phyloP scores from a whole-genome alignment of 2,888 invertebrate species.

The Sturmia bella region DNA sequence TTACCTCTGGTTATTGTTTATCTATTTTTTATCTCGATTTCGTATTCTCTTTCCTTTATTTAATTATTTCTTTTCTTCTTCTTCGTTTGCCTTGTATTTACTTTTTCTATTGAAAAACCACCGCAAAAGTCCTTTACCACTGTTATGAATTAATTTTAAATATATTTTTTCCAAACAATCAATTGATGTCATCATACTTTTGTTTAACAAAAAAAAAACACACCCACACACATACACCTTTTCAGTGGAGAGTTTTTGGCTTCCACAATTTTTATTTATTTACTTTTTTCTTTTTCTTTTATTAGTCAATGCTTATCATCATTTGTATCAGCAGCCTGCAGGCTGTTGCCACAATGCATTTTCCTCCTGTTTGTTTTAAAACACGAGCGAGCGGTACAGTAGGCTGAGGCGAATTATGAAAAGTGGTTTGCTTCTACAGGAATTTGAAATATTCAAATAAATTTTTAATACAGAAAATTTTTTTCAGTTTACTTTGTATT shows the following conservation, averaged over 20 bases:
- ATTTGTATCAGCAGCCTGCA: no score
- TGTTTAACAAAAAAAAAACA: neutral
- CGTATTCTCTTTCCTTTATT: neutral
- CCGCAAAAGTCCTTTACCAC: constrained; percentile 4
- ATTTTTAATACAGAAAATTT: no score
- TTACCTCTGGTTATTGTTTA: neutral
- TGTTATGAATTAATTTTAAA: constrained; percentile 50
- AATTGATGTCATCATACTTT: constrained; percentile 18
- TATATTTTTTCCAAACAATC: constrained; percentile 8
- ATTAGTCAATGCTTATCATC: no score
- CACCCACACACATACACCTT: no score
- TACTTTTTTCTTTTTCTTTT: no score
- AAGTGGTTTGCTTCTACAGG: no score
- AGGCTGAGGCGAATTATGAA: neutral
- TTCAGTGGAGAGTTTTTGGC: no score
- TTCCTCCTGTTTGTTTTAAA: no score
- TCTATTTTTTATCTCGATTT: neutral
- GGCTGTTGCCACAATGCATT: no score
- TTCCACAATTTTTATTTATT: no score
- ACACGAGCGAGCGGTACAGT: neutral
- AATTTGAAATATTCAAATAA: no score
- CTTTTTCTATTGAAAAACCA: neutral
- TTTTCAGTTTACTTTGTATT: no score
- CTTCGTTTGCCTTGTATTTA: constrained; percentile 3
- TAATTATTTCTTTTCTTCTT: neutral